Conservation (phyloP, 2,113 vertebrate species). For the Pterocles orientalis region DNA sequence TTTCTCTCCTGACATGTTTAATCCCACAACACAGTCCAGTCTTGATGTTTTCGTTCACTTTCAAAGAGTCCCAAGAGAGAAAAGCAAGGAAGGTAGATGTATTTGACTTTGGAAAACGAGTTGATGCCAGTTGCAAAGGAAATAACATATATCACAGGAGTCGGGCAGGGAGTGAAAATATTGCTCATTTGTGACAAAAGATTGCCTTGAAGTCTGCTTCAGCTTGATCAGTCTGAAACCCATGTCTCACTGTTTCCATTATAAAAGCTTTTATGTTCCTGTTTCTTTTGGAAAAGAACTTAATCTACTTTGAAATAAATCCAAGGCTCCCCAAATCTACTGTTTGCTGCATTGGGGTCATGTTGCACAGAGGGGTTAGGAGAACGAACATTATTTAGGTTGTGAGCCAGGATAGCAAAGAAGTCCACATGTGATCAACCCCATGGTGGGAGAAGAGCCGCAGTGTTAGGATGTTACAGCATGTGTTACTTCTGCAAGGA, state of each 20-base stretch:
- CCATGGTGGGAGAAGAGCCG: not conserved
- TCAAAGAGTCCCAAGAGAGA: slow-evolving; percentile 59
- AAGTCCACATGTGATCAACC: not conserved
- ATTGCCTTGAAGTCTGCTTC: slow-evolving; percentile 44
- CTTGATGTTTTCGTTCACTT: slow-evolving; percentile 62
- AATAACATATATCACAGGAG: slow-evolving; percentile 46
- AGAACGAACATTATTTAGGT: not conserved
- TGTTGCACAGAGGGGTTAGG: not conserved
- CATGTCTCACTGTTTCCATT: slow-evolving; percentile 38
- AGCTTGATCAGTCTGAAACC: slow-evolving; percentile 49
- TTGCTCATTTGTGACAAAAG: slow-evolving; percentile 51
- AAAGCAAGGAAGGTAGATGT: slow-evolving; percentile 46
- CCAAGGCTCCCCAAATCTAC: slow-evolving; percentile 33
- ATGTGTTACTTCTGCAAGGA: not conserved
- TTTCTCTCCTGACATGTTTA: slow-evolving; percentile 58
- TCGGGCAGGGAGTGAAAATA: slow-evolving; percentile 29
- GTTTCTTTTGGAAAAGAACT: slow-evolving; percentile 54
- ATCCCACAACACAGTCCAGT: slow-evolving; percentile 40
- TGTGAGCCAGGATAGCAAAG: not conserved
- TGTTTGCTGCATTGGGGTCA: not conserved
- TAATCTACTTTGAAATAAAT: slow-evolving; percentile 49
- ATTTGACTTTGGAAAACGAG: slow-evolving; percentile 67
- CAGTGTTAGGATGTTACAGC: not conserved
- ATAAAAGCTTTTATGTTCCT: slow-evolving; percentile 39
- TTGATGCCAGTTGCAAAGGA: slow-evolving; percentile 52